These are phyloP conservation scores for Polietes domitor DNA, from an alignment of 2,888 invertebrate species.

Conservation along the genomic window DNA sequence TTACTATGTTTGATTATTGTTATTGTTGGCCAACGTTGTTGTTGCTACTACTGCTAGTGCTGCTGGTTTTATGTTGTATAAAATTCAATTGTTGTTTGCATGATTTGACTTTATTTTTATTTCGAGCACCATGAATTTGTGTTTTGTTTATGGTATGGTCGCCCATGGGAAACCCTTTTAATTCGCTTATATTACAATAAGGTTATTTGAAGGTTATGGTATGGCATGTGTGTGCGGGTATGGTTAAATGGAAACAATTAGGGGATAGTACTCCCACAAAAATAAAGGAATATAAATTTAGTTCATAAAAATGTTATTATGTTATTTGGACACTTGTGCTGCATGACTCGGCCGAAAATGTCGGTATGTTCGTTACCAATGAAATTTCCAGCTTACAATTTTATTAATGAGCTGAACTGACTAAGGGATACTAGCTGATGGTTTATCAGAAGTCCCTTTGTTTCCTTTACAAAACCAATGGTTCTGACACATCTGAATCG, in stretches of 20 bases:
- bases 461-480: too few species aligned
- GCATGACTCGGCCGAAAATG: background rate
- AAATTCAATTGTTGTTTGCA: constrained; percentile 53
- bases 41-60: background rate
- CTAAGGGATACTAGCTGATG: too few species aligned
- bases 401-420: too few species aligned
- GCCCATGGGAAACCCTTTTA: constrained; percentile 13
- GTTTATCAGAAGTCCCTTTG: too few species aligned
- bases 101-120: constrained; percentile 50
- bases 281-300: background rate
- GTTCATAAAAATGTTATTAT: background rate
- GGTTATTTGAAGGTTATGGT: constrained; percentile 32
- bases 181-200: background rate
- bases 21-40: background rate
- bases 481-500: too few species aligned
- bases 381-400: too few species aligned
- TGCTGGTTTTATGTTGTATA: background rate
- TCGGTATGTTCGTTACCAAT: too few species aligned
- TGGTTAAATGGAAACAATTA: background rate
- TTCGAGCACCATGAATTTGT: background rate
- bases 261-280: background rate
- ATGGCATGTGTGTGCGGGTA: too few species aligned
- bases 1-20: constrained; percentile 49
- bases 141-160: background rate
- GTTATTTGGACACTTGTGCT: background rate